These are phyloP conservation scores for Coleophora flavipennella DNA, from an alignment of 2,888 invertebrate species.

Conservation along the genomic window DNA sequence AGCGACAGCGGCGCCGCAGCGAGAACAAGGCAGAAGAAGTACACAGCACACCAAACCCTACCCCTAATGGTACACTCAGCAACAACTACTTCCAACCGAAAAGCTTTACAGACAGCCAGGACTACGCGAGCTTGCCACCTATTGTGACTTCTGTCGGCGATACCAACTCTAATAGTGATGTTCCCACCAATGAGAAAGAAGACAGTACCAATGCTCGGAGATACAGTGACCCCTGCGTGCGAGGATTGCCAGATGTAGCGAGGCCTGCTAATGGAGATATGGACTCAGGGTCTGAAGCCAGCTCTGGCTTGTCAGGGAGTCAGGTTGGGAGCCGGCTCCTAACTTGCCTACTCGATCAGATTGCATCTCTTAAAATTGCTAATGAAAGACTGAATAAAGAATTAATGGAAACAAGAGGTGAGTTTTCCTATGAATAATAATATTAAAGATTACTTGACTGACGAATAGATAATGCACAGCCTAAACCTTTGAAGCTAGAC, in stretches of 20 bases:
- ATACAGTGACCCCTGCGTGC: constrained; percentile 79
- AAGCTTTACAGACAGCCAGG: constrained; percentile 56
- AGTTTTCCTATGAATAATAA: constrained; percentile 14
- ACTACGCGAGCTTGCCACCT: constrained; percentile 80
- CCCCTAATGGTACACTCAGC: constrained; percentile 28
- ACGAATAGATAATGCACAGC: too few relatives aligned
- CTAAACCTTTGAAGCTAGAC: too few relatives aligned
- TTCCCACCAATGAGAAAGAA: constrained; percentile 64
- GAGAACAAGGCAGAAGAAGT: constrained; percentile 46
- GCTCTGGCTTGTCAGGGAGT: constrained; percentile 66
- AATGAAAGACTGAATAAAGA: constrained; percentile 84
- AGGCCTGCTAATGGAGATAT: constrained; percentile 61
- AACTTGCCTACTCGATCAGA: constrained; percentile 80
- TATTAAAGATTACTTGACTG: constrained; percentile 9
- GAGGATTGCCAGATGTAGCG: constrained; percentile 56
- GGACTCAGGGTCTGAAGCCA: constrained; percentile 67
- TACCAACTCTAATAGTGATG: constrained; percentile 61
- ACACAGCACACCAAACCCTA: constrained; percentile 31
- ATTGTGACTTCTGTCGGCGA: constrained; percentile 72
- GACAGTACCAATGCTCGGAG: constrained; percentile 70
- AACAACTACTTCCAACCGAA: constrained; percentile 56
- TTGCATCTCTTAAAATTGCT: constrained; percentile 77
- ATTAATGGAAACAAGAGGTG: constrained; percentile 81
- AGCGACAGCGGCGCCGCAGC: constrained; percentile 37
- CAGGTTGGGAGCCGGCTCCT: constrained; percentile 73